Evolutionary conservation across 1,140 invertebrate species (phyloP), one percentile per base, ranked within the genome.

Genomic region (Aphelinus atriplicis): DNA sequence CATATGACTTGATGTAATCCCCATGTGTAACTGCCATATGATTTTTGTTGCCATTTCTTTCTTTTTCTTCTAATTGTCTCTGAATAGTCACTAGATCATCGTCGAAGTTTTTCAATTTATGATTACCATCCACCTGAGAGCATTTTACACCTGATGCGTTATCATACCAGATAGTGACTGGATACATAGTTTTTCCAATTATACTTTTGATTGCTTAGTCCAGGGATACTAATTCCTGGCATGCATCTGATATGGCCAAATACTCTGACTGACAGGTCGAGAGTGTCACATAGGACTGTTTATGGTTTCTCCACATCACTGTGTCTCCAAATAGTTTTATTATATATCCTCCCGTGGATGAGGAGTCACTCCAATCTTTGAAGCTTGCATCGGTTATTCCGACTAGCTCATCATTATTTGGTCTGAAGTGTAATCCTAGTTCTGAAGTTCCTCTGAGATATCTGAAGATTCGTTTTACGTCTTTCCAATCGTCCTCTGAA

Each of bases 251-350:
- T 58, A 83, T 67, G 0, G 82, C 79, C 1, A 84, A 72, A 67
- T 81, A 84, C 55, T 86, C 84, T 2, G 81, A 74, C 78, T 85
- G 80, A 2, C 79, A 78, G 1, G 80, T 79, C 7, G 80, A 85
- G 1, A 82, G 67, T 26, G 81, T 70, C 9, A 83, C 72, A 26
- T 43, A 62, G 3, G 76, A 74, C 56, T 84, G 82, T 48, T 81
- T 81, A 55, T 80, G 79, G 50, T 75, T 80, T 7, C 51, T 60
- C 83, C 82, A 83, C 0, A 71, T 47, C 5, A 84, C 72, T 7
- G 72, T 5, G 56, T 77, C 77, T 47, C 77, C 76, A 74, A 73
- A 78, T 10, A 81, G 42, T n/a, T 70, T 63, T 45, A 75, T 70
- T 5, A 75, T 60, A 75, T 46, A 75, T 46, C 66, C 48, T 2